Percentiles rank a stretch among this genome's conserved stretches.
Evolutionary conservation across 1,140 invertebrate species (phyloP).

Genomic region (Drosophila takahashii): DNA sequence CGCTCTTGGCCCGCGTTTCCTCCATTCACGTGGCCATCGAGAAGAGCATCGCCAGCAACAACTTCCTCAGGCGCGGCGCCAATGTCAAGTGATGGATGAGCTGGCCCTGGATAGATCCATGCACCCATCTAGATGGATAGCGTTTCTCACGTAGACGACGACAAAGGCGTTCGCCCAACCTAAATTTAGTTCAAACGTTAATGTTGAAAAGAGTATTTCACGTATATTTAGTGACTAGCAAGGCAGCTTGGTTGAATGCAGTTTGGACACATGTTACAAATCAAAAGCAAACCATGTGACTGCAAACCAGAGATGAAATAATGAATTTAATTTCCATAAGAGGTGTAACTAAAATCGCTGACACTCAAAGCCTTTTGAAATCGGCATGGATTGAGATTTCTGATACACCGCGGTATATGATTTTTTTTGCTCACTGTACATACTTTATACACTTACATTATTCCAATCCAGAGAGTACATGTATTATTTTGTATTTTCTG

Average conservation of each 20-base stretch:
- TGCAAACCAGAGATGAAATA: constrained; percentile 8
- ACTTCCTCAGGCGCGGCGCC: constrained; percentile 61
- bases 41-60: constrained; percentile 83
- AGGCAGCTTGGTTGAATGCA: constrained; percentile 21
- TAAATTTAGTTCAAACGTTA: constrained; percentile 44
- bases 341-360: no score
- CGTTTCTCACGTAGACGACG: constrained; percentile 30
- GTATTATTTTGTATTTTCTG: constrained; percentile 28
- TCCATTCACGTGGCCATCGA: constrained; percentile 86
- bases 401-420: not conserved
- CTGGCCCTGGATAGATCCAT: not conserved
- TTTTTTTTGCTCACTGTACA: constrained; percentile 20
- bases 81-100: constrained; percentile 55
- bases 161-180: constrained; percentile 33
- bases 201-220: constrained; percentile 79
- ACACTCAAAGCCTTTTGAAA: no score
- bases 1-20: constrained; percentile 85
- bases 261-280: constrained; percentile 43
- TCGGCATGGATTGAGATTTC: no score
- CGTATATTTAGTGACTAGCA: constrained; percentile 21
- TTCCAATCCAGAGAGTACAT: constrained; percentile 15
- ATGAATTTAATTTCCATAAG: not conserved
- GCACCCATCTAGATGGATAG: not conserved
- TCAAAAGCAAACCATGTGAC: constrained; percentile 17
- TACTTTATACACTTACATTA: constrained; percentile 38